Evolutionary conservation across 2,888 invertebrate species (phyloP), one percentile per base, ranked within the genome.

Genomic region (Acrocyrtus sp.): DNA sequence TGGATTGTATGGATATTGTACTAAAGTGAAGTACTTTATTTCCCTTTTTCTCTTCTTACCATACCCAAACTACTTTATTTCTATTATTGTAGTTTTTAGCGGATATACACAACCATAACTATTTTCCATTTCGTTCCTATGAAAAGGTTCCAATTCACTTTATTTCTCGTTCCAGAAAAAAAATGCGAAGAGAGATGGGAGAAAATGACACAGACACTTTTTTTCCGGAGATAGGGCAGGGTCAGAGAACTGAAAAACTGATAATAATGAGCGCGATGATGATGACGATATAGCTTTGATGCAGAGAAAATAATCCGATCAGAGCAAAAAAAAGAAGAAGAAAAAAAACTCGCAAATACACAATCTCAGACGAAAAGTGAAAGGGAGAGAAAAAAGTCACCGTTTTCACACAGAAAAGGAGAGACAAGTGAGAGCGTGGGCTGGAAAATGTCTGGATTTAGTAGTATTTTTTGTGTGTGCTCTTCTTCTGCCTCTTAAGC

Each of bases 231-330:
- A 24, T 22, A 62, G 47, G 62, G 58, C 70, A 72, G 63, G 63
- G 63, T 72, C 70, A 65, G 39, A 50, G 39, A 62, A 50, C 43
- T 27, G 54, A 70, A 62, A 62, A 27, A 47, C 48, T 50, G 63
- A 48, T 41, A 27, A 58, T 63, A n/a, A n/a, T n/a, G n/a, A n/a
- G n/a, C n/a, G n/a, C n/a, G 51, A 47, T 22, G 56, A 65, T 4
- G 47, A 65, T 21, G 53, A 63, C 24, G 21, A 26, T 47, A 22
- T 3, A 10, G 22, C 12, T 58, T 58, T 58, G 63, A 57, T 57
- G 34, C 58, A 57, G 53, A 65, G 63, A 51, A 57, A 58, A 70
- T 70, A 70, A 70, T 70, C 69, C 69, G 69, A 70, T 70, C 69
- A 62, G 60, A 24, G 61, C 60, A 60, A 68, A 39, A 67, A 68